Conservation (phyloP, 2,888 invertebrate species). For the Heterodera filipjevi region DNA sequence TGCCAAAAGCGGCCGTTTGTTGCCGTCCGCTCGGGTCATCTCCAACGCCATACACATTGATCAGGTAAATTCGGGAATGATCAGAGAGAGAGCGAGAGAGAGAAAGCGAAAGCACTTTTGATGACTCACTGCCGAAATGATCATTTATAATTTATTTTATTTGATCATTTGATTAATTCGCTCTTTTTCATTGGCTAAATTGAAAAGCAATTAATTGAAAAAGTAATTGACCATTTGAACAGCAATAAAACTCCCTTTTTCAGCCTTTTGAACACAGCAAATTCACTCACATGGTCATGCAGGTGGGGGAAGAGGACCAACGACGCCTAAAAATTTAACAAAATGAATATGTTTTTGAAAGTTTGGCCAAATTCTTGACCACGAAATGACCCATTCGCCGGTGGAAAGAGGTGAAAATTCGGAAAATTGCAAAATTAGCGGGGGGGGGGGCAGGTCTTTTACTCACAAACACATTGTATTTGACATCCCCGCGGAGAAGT, state of each 20-base stretch:
- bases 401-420: slow-evolving; percentile 44
- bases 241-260: background rate
- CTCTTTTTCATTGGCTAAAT: background rate
- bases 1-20: slow-evolving; percentile 73
- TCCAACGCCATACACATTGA: slow-evolving; percentile 80
- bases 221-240: background rate
- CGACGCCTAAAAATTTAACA: slow-evolving; percentile 30
- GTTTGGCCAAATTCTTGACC: slow-evolving; percentile 64
- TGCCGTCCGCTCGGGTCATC: slow-evolving; percentile 84
- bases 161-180: no score
- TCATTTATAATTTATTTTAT: no score
- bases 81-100: no score
- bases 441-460: no score
- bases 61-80: background rate
- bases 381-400: slow-evolving; percentile 64
- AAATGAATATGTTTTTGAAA: slow-evolving; percentile 58
- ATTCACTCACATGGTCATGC: slow-evolving; percentile 61
- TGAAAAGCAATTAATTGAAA: background rate
- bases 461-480: no score
- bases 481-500: no score
- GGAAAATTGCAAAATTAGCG: background rate
- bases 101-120: no score
- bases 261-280: slow-evolving; percentile 43
- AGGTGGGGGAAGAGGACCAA: slow-evolving; percentile 49
- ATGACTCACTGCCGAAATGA: no score